Base-by-base conservation (phyloP, 2,113 vertebrate genomes). In the Phoenicopterus ruber region DNA sequence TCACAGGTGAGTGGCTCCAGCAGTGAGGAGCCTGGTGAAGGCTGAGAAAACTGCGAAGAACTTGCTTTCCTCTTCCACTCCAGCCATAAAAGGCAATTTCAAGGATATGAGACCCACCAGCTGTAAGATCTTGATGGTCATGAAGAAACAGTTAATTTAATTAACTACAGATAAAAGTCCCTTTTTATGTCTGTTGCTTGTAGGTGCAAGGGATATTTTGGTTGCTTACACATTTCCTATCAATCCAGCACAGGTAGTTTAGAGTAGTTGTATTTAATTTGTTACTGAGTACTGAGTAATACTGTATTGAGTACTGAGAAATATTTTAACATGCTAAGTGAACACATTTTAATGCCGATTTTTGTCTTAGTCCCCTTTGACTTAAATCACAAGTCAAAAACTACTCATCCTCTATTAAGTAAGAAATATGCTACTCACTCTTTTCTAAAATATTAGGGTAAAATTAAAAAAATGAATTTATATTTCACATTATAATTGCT, bases 1-100 rank as follows among this genome's bases (percentile, higher is more conserved):
- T 66, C n/a, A 2, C 5, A 2, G 14, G 20, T 32, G 34, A 54
- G 34, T 1, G 1, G 26, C 8, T 50, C 42, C 26, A 7, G 22
- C 13, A 29, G 18, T 3, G n/a, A 50, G 81, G 55, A 78, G 24
- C n/a, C n/a, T 13, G 26, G 25, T 10, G 25, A 31, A 47, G 31
- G 44, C n/a, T 59, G 58, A 46, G 58, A 15, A 50, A 47, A 52
- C 65, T 32, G 57, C 9, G 7, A 5, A 44, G 47, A 49, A 22
- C 28, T 44, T 19, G 16, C 72, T 55, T 42, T 55, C 44, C 52
- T 20, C 18, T 65, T 46, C 36, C 24, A 11, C 16, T 61, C 26
- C 16, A n/a, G 34, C 42, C 24, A 9, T 13, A 17, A 55, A n/a
- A 47, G 40, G 50, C 44, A 18, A 2, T 17, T 58, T 32, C 31